Evolutionary conservation across 2,113 vertebrate genomes (phyloP), one percentile per base, ranked within the genome.

Genomic region (Panthera tigris): DNA sequence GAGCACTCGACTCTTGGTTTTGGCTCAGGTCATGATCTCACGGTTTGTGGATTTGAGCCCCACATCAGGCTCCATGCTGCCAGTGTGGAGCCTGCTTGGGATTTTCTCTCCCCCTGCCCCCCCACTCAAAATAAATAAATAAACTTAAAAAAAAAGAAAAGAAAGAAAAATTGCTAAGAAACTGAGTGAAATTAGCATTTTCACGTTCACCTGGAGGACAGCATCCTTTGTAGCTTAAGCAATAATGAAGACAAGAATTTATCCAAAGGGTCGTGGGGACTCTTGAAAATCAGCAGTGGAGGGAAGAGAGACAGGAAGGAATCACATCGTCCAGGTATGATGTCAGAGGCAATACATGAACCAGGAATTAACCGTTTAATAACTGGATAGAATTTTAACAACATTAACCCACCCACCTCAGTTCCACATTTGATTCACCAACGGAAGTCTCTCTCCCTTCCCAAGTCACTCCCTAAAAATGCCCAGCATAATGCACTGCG

Each of bases 321-420:
- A 88, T 73, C 57, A 33, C 2, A 79, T 73, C 36, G 41, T 12
- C 13, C n/a, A 88, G 5, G 25, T 57, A 21, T 13, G 68, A 83
- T 66, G 13, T 66, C 82, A 71, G 57, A 95, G 33, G 36, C 45
- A 74, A 73, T 57, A 79, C 83, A 74, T 88, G 27, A 91, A 80
- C 55, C 80, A 89, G 45, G 27, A 68, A 66, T 91, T 79, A 84
- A 55, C 39, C 52, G n/a, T 39, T 91, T 50, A 74, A 82, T 16
- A 88, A 36, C n/a, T 85, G 55, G 11, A 29, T 94, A 83, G 7
- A 86, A 82, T 93, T 84, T 94, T 81, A 84, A 90, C 41, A 83
- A 83, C 41, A 71, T 79, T 41, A 71, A 63, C 31, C 36, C n/a
- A 55, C 50, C n/a, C 25, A 41, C 1, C 33, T 29, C 29, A 63